Base-by-base conservation (phyloP, 2,113 vertebrate genomes). In the Felis chaus region DNA sequence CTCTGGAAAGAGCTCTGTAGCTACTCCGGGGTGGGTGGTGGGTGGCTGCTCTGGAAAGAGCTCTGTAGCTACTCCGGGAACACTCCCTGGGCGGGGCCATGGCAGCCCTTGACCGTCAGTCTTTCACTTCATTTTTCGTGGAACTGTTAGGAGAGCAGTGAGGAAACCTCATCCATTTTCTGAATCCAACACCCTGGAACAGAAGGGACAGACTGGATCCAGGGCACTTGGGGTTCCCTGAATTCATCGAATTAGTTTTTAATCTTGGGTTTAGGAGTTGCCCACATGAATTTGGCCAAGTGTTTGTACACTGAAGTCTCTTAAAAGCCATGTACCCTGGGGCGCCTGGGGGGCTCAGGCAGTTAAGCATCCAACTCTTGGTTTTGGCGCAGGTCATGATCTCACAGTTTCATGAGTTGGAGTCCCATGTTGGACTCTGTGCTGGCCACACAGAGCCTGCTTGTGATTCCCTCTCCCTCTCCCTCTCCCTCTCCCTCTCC, bases 191-290 rank as follows among this genome's bases (percentile, higher is more conserved):
- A 12, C 39, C 14, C 16, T 66, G 48, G 19, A 71, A 82, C 53
- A 82, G 86, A 78, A 74, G 45, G 63, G 74, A 31, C 15, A 39
- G 61, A 53, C 48, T 61, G 65, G 19, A 79, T 93, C 45, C 41
- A 74, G 79, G 73, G n/a, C 68, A 53, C 90, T 63, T 71, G 31
- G 55, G 36, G 27, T 69, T 95, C 83, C 88, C 53, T 29, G 65
- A 83, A 39, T 79, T 83, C 63, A 45, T 90, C 39, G 31, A 84
- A 69, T 79, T 80, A 55, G 79, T 92, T 95, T 85, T 95, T 36
- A 89, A 68, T 41, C 55, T 96, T 76, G 16, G 61, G 14, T 88
- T 91, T 33, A 89, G 29, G 71, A 81, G 83, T 84, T 97, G 41
- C 87, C 48, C 36, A 80, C 36, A 55, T 63, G 19, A 53, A 36